Evolutionary conservation across 1,140 invertebrate genomes (phyloP), one percentile per base, ranked within the genome.

Genomic region (Bradysia coprophila): DNA sequence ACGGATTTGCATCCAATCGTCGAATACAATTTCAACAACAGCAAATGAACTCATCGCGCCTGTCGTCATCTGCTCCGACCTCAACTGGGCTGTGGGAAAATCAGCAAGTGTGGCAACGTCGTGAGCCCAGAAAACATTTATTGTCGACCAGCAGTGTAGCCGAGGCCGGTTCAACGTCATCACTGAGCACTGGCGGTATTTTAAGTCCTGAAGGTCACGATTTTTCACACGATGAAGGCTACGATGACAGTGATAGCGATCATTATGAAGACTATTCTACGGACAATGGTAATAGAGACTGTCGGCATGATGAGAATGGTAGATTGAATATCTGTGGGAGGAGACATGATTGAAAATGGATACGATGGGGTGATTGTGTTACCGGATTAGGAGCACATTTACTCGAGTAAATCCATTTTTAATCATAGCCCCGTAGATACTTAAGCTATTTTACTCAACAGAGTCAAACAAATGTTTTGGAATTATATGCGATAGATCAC

Each of bases 151-250:
- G 84, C 43, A 88, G 84, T 24, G 59, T 89, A 45, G 81, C 76
- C 10, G 85, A 89, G 63, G 83, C 77, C 42, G 81, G 80, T 9
- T 87, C 83, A 21, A 81, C 79, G n/a, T 87, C 82, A n/a, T 89
- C 84, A 20, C 52, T 89, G 2, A 85, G 81, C 43, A 82, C 78
- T 2, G 81, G 81, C 38, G 83, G 81, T 42, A 71, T 89, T 21
- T 58, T 89, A 1, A 90, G 85, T 58, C 86, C 86, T 8, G 78
- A 81, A 55, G 68, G 72, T 38, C 74, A 77, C 51, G 84, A 84
- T 53, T 75, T 81, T 49, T 90, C 81, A 43, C 78, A 86, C 53
- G 80, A 87, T 63, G 71, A 73, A 41, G 71, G 73, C 16, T 70
- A 66, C 43, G 73, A 76, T 55, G 81, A 83, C 49, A 78, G 76